Conservation (phyloP, 1,140 invertebrate species). For the Vanessa atalanta region DNA sequence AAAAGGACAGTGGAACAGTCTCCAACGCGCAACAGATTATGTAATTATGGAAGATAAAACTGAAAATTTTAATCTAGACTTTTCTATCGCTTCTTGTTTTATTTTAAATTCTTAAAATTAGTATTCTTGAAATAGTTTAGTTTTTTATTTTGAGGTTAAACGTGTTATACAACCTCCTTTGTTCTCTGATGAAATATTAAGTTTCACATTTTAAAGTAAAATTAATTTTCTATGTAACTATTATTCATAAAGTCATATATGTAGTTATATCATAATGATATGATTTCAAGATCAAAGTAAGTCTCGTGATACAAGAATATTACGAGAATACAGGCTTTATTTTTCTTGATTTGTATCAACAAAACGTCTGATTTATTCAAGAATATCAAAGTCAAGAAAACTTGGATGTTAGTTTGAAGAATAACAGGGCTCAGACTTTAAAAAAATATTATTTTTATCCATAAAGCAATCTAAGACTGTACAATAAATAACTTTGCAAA, state of each 20-base stretch:
- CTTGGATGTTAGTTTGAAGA: conserved; percentile 8
- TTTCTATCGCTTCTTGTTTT: not conserved
- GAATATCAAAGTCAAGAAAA: conserved; percentile 22
- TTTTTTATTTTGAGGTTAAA: too few species aligned
- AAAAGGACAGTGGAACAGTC: conserved; percentile 39
- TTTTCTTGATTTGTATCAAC: conserved; percentile 25
- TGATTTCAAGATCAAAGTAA: conserved; percentile 1
- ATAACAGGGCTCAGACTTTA: conserved; percentile 9
- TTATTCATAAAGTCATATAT: not conserved
- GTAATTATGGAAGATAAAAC: not conserved
- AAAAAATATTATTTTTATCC: conserved; percentile 12
- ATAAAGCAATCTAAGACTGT: not conserved
- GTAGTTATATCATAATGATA: not conserved
- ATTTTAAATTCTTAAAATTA: conserved; percentile 7
- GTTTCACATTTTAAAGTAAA: not conserved
- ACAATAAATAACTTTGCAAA: too few species aligned
- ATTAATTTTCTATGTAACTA: too few species aligned
- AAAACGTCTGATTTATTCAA: conserved; percentile 9
- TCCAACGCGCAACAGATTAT: not conserved
- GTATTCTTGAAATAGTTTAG: not conserved
- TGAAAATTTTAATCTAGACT: not conserved
- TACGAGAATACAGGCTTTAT: not conserved
- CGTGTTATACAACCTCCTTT: not conserved
- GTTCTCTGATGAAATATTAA: not conserved
- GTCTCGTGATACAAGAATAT: not conserved